Evolutionary conservation across 2,113 vertebrate species (phyloP).

Genomic region (Athene noctua): DNA sequence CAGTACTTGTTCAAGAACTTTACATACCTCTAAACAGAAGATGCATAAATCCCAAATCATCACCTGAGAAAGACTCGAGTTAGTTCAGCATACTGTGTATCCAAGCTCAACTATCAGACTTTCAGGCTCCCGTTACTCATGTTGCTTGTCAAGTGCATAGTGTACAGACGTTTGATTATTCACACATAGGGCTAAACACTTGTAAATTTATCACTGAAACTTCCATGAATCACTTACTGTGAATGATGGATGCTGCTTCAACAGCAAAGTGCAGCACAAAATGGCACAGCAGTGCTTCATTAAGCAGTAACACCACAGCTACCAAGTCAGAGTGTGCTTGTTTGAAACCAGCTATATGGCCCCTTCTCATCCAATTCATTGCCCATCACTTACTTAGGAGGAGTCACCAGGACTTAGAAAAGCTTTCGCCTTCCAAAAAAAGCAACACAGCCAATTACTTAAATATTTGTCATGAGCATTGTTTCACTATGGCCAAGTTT

Average conservation of each 20-base stretch:
- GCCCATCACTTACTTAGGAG: background rate
- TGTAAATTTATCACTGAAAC: background rate
- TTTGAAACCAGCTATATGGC: background rate
- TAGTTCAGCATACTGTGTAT: background rate
- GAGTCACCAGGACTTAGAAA: constrained; percentile 6
- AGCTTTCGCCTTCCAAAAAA: constrained; percentile 24
- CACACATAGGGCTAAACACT: background rate
- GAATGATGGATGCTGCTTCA: background rate
- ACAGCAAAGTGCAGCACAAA: background rate
- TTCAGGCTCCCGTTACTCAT: background rate
- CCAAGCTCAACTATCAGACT: background rate
- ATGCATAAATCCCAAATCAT: background rate
- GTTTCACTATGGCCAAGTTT: constrained; percentile 31
- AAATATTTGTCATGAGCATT: constrained; percentile 38
- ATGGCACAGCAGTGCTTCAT: background rate
- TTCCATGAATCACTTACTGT: background rate
- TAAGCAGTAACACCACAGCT: background rate
- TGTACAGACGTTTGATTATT: background rate
- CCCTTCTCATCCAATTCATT: background rate
- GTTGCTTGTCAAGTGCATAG: background rate
- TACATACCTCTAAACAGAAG: constrained; percentile 35
- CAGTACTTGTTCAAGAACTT: background rate
- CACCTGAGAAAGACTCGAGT: constrained; percentile 10
- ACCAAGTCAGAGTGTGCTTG: background rate
- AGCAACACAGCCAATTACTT: constrained; percentile 7